phyloP scores from a whole-genome alignment of 2,797 vertebrate species.

The Peromyscus eremicus region DNA sequence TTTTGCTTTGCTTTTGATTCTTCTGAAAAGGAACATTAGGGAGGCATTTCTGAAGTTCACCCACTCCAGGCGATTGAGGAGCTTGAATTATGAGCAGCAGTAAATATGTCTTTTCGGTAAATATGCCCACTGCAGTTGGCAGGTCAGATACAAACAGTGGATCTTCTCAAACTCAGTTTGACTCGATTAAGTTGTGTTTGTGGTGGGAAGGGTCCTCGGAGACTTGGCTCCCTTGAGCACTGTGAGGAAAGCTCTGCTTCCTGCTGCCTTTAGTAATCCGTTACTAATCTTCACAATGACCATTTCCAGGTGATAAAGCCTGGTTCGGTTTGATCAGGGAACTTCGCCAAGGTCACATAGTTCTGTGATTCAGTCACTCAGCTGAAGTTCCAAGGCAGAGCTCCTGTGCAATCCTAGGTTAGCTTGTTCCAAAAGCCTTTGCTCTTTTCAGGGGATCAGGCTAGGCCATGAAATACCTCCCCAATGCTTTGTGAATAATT shows the following conservation, averaged over 20 bases:
- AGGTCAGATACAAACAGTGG: conserved; percentile 8
- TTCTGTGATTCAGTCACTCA: conserved; percentile 35
- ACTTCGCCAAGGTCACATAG: conserved; percentile 56
- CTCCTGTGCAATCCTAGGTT: conserved; percentile 16
- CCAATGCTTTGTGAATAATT: conserved; percentile 67
- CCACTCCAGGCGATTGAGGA: not conserved
- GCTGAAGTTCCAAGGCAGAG: not conserved
- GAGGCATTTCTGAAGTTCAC: conserved; percentile 52
- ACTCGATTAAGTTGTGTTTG: conserved; percentile 1
- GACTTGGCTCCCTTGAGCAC: not conserved
- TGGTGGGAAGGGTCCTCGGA: not conserved
- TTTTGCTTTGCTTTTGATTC: not conserved
- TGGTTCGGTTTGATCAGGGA: conserved; percentile 4
- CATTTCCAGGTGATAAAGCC: not conserved
- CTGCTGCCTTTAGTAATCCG: not conserved
- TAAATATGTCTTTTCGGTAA: conserved; percentile 41
- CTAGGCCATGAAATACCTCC: conserved; percentile 5
- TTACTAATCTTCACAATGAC: conserved; percentile 30
- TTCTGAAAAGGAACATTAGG: conserved; percentile 21
- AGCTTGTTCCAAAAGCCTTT: conserved; percentile 58
- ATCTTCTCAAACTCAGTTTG: conserved; percentile 47
- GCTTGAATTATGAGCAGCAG: conserved; percentile 17
- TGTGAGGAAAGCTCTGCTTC: conserved; percentile 14
- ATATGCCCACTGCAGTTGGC: not conserved
- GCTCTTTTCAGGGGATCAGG: conserved; percentile 43